A percentile compares a stretch with the other conserved stretches of the same genome.
Conservation (phyloP, 1,140 invertebrate genomes). For the Schlechtendalia chinensis region DNA sequence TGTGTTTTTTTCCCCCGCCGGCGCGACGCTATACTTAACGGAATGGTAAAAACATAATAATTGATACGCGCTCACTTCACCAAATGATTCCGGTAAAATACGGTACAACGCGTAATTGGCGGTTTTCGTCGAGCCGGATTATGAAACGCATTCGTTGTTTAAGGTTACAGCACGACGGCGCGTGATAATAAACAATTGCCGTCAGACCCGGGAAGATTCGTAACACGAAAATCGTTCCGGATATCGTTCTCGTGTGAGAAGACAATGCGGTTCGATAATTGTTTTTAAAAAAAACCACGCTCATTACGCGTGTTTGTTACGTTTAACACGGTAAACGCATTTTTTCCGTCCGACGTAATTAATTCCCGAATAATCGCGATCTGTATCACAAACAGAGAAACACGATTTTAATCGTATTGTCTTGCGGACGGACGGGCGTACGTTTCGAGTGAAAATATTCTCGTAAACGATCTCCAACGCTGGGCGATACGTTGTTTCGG, state of each 20-base stretch:
- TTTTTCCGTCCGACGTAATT: background rate
- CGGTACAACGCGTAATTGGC: too few relatives aligned
- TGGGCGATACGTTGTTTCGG: background rate
- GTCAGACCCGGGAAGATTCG: background rate
- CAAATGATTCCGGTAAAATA: too few relatives aligned
- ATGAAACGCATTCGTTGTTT: background rate
- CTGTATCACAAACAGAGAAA: background rate
- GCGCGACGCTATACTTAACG: too few relatives aligned
- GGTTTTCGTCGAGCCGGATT: background rate
- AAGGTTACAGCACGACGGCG: background rate
- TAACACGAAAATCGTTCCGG: background rate
- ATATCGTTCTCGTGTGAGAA: background rate
- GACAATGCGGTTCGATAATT: background rate
- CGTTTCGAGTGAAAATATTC: background rate
- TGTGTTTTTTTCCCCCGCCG: too few relatives aligned
- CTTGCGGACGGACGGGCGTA: background rate
- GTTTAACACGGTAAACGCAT: too few relatives aligned
- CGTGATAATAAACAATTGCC: background rate
- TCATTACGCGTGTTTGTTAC: background rate
- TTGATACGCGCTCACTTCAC: too few relatives aligned
- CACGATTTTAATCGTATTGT: constrained; percentile 4
- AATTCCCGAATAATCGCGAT: constrained; percentile 4
- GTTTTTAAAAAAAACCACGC: background rate
- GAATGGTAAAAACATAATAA: too few relatives aligned
- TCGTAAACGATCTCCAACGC: background rate